These are phyloP conservation scores for Bos taurus DNA, from an alignment of 2,113 vertebrate genomes.

Conservation along the genomic window DNA sequence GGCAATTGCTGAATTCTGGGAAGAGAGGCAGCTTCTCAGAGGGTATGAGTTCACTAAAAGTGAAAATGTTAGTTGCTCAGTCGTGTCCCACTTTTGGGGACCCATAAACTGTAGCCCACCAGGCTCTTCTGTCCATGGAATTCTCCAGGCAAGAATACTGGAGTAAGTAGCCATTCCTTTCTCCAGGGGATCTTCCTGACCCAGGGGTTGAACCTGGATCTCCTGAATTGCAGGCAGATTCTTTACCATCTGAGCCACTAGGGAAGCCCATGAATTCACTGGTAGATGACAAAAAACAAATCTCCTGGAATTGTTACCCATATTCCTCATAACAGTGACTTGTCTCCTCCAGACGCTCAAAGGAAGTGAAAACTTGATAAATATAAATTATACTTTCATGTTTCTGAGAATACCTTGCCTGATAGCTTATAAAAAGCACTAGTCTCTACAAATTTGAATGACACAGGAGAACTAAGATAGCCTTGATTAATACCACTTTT, in stretches of 20 bases:
- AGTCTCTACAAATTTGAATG: not conserved
- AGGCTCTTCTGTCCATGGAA: not conserved
- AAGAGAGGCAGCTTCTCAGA: not conserved
- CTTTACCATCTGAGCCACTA: not conserved
- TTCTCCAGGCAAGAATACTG: not conserved
- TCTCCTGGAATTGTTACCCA: not conserved
- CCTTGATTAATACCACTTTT: not conserved
- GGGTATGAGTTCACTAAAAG: not conserved
- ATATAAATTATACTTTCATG: not conserved
- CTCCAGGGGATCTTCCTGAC: not conserved
- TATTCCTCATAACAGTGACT: not conserved
- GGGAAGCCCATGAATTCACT: not conserved
- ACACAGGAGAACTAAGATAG: not conserved
- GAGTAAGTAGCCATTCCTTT: not conserved
- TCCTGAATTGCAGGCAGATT: not conserved
- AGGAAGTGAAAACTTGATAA: not conserved
- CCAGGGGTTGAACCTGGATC: not conserved
- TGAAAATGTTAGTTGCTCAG: not conserved
- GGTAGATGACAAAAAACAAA: not conserved
- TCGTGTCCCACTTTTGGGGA: not conserved
- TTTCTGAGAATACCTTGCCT: not conserved
- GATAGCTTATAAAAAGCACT: not conserved
- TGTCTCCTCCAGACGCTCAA: not conserved
- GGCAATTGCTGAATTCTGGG: fast-evolving
- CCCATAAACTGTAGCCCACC: not conserved